phyloP scores from a whole-genome alignment of 2,797 vertebrate genomes.

The Ctenochaetus hawaiiensis region DNA sequence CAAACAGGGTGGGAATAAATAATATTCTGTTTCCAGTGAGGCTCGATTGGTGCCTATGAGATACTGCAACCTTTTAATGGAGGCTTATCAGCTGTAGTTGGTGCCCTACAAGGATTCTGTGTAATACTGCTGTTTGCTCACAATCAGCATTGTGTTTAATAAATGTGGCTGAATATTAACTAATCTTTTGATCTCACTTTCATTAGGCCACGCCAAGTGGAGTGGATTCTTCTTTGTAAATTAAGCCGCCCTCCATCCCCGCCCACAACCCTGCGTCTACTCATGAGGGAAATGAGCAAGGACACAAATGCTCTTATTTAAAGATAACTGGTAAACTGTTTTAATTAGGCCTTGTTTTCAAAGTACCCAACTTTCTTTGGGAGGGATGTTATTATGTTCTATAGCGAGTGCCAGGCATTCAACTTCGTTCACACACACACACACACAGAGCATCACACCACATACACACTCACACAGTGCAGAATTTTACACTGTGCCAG shows the following conservation, averaged over 20 bases:
- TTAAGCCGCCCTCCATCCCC: slow-evolving; percentile 54
- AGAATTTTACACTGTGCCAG: slow-evolving; percentile 38
- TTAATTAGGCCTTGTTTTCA: slow-evolving; percentile 77
- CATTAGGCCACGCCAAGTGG: slow-evolving; percentile 75
- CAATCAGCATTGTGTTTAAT: slow-evolving; percentile 79
- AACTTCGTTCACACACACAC: slow-evolving; percentile 35
- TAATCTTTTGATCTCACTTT: slow-evolving; percentile 84
- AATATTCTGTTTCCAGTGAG: slow-evolving; percentile 60
- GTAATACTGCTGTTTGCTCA: slow-evolving; percentile 76
- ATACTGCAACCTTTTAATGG: slow-evolving; percentile 58
- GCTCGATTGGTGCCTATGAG: slow-evolving; percentile 58
- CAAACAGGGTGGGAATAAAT: slow-evolving; percentile 66
- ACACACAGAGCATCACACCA: neutral
- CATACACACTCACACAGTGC: no score
- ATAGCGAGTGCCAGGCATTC: slow-evolving; percentile 35
- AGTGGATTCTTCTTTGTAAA: slow-evolving; percentile 67
- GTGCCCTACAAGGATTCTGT: slow-evolving; percentile 63
- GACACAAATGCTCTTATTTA: slow-evolving; percentile 72
- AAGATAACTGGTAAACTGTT: slow-evolving; percentile 78
- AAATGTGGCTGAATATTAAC: slow-evolving; percentile 80
- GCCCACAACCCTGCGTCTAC: slow-evolving; percentile 54
- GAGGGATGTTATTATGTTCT: slow-evolving; percentile 44
- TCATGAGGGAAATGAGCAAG: slow-evolving; percentile 75
- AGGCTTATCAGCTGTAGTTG: slow-evolving; percentile 61
- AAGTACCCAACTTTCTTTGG: slow-evolving; percentile 64